Evolutionary conservation across 2,113 vertebrate species (phyloP).

Genomic region (Motacilla alba): DNA sequence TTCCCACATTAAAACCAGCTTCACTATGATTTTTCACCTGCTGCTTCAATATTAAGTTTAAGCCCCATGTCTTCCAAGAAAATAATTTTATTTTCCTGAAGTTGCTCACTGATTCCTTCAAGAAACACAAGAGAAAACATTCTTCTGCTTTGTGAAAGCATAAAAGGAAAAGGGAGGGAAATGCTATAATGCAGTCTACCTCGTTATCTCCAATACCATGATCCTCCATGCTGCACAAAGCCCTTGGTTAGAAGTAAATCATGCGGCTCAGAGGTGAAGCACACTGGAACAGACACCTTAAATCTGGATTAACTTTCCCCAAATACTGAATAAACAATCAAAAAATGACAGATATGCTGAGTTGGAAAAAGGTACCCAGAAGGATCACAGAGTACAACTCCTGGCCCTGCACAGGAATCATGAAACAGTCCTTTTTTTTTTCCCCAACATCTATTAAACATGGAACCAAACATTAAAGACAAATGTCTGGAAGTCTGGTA

Average conservation of each 20-base stretch:
- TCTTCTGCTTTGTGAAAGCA: slow-evolving; percentile 17
- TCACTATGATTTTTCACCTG: slow-evolving; percentile 60
- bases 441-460: background rate
- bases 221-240: slow-evolving; percentile 25
- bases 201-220: background rate
- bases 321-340: background rate
- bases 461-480: background rate
- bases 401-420: background rate
- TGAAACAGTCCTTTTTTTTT: background rate
- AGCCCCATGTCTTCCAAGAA: slow-evolving; percentile 15
- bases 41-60: slow-evolving; percentile 56
- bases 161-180: background rate
- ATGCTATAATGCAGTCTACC: background rate
- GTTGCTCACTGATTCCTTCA: slow-evolving; percentile 35
- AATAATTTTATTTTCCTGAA: slow-evolving; percentile 46
- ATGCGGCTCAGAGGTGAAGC: slow-evolving; percentile 29
- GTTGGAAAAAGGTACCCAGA: background rate
- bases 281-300: slow-evolving; percentile 2
- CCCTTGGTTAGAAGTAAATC: slow-evolving; percentile 5
- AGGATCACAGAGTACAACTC: background rate
- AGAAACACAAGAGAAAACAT: background rate
- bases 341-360: background rate
- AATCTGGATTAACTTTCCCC: background rate
- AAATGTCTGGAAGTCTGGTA: slow-evolving; percentile 17
- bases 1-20: slow-evolving; percentile 56